A percentile compares a stretch with the other conserved stretches of the same genome.
Conservation (phyloP, 2,888 invertebrate species). For the Neocrepidodera transversa region DNA sequence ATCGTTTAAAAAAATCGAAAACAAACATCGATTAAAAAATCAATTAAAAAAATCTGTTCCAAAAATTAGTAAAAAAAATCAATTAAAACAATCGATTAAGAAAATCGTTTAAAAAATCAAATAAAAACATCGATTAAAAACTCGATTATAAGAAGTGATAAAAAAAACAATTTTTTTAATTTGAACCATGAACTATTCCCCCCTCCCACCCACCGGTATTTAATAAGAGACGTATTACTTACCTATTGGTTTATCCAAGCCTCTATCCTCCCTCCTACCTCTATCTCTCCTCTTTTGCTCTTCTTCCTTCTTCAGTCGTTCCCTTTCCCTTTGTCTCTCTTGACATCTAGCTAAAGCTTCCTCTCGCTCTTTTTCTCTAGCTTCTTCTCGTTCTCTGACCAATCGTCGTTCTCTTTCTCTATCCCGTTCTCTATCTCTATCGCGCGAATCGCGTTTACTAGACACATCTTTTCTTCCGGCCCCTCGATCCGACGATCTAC, state of each 20-base stretch:
- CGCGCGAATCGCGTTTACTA: slow-evolving; percentile 56
- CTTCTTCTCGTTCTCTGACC: slow-evolving; percentile 65
- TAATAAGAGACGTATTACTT: too few species aligned
- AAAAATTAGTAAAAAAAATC: too few species aligned
- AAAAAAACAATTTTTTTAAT: too few species aligned
- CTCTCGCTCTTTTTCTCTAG: slow-evolving; percentile 68
- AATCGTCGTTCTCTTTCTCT: slow-evolving; percentile 61
- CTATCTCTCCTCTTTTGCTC: slow-evolving; percentile 63
- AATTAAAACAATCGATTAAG: too few species aligned
- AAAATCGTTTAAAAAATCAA: too few species aligned
- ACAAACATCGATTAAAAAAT: too few species aligned
- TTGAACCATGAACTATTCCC: too few species aligned
- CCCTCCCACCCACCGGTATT: too few species aligned
- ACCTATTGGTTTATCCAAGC: slow-evolving; percentile 67
- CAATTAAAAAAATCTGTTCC: too few species aligned
- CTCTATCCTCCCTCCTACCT: slow-evolving; percentile 65
- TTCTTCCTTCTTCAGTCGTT: slow-evolving; percentile 65
- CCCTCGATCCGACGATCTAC: slow-evolving; percentile 29
- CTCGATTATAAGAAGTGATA: too few species aligned
- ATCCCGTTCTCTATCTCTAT: slow-evolving; percentile 69
- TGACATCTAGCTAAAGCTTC: slow-evolving; percentile 74
- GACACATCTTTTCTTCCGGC: slow-evolving; percentile 4
- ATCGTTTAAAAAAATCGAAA: too few species aligned
- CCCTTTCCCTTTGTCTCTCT: slow-evolving; percentile 65
- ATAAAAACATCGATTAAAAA: too few species aligned